Base-by-base conservation (phyloP, 2,888 invertebrate species). In the Leptopilina drosophilae region DNA sequence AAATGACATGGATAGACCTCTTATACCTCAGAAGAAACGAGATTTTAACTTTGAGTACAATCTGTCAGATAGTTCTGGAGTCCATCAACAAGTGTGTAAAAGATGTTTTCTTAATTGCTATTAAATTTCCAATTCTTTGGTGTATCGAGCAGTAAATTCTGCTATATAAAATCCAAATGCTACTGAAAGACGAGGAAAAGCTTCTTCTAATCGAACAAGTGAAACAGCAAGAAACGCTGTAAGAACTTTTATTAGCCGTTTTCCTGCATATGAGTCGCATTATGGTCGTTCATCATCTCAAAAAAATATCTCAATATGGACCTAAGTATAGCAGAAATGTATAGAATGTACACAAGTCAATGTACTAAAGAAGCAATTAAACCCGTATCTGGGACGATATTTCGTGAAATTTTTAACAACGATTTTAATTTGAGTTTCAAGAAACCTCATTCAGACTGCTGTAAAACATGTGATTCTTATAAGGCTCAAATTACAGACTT, bases 251-350 rank as follows among this genome's bases (percentile, higher is more conserved):
- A 81, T 81, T 15, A 69, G 78, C 46, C 15, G 40, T 4, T 69
- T 78, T 42, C 78, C 77, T 49, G 64, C 53, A n/a, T 81, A 81
- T 12, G 80, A 81, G 56, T 81, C 80, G 20, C 75, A 81, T 62
- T 81, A 81, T 56, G 49, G 53, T 12, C 69, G 76, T 5, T 76
- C 82, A 14, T n/a, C 20, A 49, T 59, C 80, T 8, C 42, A 76
- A n/a, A 78, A 76, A 26, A 79, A 64, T 33, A 82, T 53, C 49
- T 79, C 0, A 11, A 46, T 46, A 6, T 59, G 11, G 64, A 76
- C 46, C 62, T 82, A 2, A 81, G 62, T 66, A 12, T 75, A 2
- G 64, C 78, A 14, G 76, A 80, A 76, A 49, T 80, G 66, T 80
- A 78, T 26, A 20, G 53, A 5, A 12, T 66, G 53, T 80, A 82